Evolutionary conservation across 2,113 vertebrate genomes (phyloP).

Genomic region (Merops nubicus): DNA sequence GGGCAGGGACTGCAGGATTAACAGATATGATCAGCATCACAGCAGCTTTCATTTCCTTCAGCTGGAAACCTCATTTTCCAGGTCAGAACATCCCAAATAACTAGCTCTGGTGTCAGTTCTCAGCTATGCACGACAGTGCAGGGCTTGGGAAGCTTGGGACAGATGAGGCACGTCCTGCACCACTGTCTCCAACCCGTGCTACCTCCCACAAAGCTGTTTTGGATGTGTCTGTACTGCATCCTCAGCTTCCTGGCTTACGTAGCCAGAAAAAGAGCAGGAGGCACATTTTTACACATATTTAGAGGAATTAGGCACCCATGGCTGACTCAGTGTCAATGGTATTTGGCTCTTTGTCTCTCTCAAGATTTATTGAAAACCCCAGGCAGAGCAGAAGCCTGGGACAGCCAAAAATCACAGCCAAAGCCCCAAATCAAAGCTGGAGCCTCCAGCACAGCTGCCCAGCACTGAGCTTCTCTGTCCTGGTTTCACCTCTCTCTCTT

Average conservation of each 20-base stretch:
- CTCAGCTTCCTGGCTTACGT: background rate
- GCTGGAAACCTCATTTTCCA: background rate
- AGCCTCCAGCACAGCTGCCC: background rate
- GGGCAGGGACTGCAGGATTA: background rate
- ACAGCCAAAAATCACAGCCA: background rate
- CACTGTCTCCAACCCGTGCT: background rate
- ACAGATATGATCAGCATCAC: background rate
- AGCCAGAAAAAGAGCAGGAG: background rate
- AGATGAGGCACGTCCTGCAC: background rate
- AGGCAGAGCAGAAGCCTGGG: background rate
- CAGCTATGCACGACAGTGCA: background rate
- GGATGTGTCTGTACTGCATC: background rate
- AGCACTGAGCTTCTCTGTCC: background rate
- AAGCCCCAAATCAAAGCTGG: background rate
- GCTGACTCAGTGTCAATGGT: background rate
- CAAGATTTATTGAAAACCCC: background rate
- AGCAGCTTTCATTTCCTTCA: background rate
- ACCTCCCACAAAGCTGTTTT: background rate
- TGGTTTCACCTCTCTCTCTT: background rate
- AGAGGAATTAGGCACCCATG: background rate
- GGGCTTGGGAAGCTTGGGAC: background rate
- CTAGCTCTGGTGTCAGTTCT: background rate
- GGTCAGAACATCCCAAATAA: background rate
- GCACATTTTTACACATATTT: background rate
- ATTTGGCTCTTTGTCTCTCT: background rate